phyloP scores from a whole-genome alignment of 2,797 vertebrate species.

The Eurystomus glaucurus region DNA sequence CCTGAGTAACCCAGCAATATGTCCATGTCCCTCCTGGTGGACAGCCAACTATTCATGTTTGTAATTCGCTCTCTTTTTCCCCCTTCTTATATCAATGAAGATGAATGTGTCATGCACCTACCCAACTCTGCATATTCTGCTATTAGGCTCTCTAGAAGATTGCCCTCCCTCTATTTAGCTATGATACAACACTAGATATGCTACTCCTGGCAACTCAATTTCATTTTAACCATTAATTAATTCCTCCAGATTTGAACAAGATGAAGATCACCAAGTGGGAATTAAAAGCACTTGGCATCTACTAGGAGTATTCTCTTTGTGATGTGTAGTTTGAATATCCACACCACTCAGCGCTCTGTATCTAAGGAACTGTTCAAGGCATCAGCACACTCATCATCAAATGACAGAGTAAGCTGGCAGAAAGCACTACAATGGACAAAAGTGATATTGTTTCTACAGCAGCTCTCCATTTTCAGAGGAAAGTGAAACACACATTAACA shows the following conservation, averaged over 20 bases:
- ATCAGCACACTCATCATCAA: not conserved
- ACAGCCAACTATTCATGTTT: not conserved
- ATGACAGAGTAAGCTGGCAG: not conserved
- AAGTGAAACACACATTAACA: not conserved
- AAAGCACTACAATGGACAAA: not conserved
- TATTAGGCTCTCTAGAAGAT: not conserved
- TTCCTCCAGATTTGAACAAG: not conserved
- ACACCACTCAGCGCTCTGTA: not conserved
- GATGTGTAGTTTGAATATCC: not conserved
- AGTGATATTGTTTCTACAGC: not conserved
- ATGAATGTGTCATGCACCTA: not conserved
- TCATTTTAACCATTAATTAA: not conserved
- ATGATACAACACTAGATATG: not conserved
- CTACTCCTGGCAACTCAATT: not conserved
- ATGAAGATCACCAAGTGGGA: not conserved
- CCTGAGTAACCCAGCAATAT: not conserved
- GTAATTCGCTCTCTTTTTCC: not conserved
- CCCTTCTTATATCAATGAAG: not conserved
- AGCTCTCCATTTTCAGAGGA: not conserved
- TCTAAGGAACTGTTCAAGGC: not conserved
- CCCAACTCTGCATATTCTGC: not conserved
- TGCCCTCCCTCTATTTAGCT: not conserved
- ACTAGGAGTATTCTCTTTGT: not conserved
- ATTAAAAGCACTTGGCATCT: not conserved
- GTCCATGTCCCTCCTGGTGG: not conserved